Evolutionary conservation across 2,113 vertebrate genomes (phyloP).

Genomic region (Platysteira castanea): DNA sequence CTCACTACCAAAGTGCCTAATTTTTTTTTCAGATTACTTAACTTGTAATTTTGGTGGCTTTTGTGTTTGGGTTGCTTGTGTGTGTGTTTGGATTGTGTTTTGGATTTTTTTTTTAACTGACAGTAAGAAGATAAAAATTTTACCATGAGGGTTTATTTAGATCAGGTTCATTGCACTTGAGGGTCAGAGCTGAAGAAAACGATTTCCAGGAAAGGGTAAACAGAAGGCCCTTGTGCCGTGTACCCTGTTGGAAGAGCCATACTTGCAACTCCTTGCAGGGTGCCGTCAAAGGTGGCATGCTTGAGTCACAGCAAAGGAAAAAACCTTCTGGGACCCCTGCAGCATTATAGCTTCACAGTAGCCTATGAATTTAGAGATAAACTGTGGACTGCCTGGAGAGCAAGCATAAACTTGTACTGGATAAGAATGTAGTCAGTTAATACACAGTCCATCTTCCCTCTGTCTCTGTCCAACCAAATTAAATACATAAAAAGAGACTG

Average conservation of each 20-base stretch:
- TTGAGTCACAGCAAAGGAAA: not conserved
- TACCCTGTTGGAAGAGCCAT: not conserved
- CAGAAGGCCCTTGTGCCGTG: not conserved
- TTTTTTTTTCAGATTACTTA: not conserved
- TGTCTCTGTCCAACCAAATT: not conserved
- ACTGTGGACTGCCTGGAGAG: not conserved
- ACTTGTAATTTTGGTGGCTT: not conserved
- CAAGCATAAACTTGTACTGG: not conserved
- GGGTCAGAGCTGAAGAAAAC: not conserved
- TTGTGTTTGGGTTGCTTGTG: not conserved
- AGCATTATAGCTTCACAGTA: not conserved
- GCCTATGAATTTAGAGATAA: not conserved
- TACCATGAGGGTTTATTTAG: not conserved
- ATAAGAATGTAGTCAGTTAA: not conserved
- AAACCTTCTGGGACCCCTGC: not conserved
- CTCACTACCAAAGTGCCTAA: not conserved
- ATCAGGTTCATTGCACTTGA: not conserved
- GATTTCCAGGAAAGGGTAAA: not conserved
- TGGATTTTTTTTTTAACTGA: not conserved
- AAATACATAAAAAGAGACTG: not conserved
- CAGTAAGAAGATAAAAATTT: not conserved
- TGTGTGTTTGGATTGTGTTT: no score
- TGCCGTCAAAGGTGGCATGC: not conserved
- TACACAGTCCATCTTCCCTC: not conserved
- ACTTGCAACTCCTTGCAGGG: not conserved